Base-by-base conservation (phyloP, 2,797 vertebrate genomes). In the Schizopygopsis pylzovi region DNA sequence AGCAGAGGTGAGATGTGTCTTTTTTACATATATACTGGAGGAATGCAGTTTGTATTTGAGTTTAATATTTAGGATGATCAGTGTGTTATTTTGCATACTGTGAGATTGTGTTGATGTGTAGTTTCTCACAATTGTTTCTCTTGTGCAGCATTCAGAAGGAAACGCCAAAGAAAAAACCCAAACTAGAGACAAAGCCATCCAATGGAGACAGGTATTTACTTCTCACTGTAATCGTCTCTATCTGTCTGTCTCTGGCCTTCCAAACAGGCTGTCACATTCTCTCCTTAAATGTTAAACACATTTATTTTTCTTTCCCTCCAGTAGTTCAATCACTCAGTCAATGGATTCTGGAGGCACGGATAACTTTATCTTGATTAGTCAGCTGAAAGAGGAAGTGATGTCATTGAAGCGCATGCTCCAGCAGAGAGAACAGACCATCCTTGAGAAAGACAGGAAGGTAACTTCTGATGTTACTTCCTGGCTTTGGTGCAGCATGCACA, bases 111-210 rank as follows among this genome's bases (percentile, higher is more conserved):
- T 67, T 67, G 2, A 12, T 16, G 6, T 78, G 4, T 1, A 71
- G 25, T 15, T 3, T 37, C 18, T 33, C 1, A 20, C 71, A 61
- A 37, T 33, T 5, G 2, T 15, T 65, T 39, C 1, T 49, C 33
- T 73, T 52, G 6, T 67, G 28, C 41, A 85, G 84, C 93, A 98
- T 99, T 95, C 98, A 99, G 96, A 99, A 99, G 95, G 98, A 99
- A 96, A 98, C 97, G 94, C 98, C 98, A 98, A 99, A 99, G 98
- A 99, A 99, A 96, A 99, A 99, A 93, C 97, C 97, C 95, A 99
- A 99, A 97, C 96, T 99, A 95, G 98, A 99, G 96, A 95, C 97
- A 94, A 99, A 99, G 97, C 98, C 98, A 96, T 99, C 98, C 88
- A 99, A 99, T 87, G 98, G 98, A 96, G 98, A 99, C 96, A 99